These are phyloP conservation scores for Sebastes nivosus DNA, from an alignment of 2,797 vertebrate genomes.

Conservation along the genomic window DNA sequence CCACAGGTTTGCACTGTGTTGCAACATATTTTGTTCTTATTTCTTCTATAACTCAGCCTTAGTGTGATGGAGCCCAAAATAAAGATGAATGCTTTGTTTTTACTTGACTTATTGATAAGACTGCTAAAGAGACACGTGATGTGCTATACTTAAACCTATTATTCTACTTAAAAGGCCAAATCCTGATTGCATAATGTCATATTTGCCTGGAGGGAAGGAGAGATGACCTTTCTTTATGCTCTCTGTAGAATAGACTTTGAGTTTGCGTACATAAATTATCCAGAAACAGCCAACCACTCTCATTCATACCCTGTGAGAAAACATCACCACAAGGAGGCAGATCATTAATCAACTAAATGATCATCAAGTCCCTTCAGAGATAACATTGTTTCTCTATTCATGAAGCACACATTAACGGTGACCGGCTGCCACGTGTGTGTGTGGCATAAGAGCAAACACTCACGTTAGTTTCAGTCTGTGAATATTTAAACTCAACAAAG, in stretches of 20 bases:
- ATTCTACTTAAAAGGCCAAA: constrained; percentile 17
- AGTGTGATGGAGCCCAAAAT: background rate
- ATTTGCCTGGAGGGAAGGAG: background rate
- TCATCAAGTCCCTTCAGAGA: constrained; percentile 4
- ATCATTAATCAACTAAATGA: constrained; percentile 41
- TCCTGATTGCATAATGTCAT: constrained; percentile 24
- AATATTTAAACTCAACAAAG: background rate
- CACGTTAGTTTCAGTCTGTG: background rate
- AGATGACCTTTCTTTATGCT: constrained; percentile 12
- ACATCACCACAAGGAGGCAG: background rate
- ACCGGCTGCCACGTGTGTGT: background rate
- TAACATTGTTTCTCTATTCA: constrained; percentile 15
- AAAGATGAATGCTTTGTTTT: background rate
- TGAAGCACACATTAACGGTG: constrained; percentile 9
- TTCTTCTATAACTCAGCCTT: background rate
- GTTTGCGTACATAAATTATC: background rate
- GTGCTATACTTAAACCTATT: background rate
- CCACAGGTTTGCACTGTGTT: background rate
- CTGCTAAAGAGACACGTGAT: background rate
- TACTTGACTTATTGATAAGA: background rate
- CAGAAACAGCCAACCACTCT: background rate
- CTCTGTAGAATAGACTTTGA: background rate
- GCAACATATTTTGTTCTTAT: background rate
- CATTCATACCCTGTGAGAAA: background rate
- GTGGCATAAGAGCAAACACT: constrained; percentile 27